Base-by-base conservation (phyloP, 2,797 vertebrate species). In the Spondyliosoma cantharus region DNA sequence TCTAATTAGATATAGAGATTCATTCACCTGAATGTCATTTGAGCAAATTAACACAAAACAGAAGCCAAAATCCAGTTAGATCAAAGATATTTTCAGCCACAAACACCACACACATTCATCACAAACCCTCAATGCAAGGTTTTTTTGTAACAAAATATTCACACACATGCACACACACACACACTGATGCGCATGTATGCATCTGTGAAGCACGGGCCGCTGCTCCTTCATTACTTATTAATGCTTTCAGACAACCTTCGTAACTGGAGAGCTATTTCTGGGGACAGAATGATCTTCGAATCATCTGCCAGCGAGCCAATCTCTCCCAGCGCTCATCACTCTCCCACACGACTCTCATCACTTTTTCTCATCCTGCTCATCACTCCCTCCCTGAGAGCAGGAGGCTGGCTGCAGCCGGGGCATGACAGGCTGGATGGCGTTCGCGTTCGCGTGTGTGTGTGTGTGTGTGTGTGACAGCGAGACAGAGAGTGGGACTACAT, bases 261-360 rank as follows among this genome's bases (percentile, higher is more conserved):
- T 84, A 82, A 84, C 82, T 71, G 76, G 59, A 73, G 74, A 88
- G 83, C 87, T 90, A 90, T 92, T 92, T 92, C 63, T 4, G 83
- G 84, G 78, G 71, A 16, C 71, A 72, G 83, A 83, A 86, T 84
- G 78, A 89, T 91, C 89, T 84, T 86, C 72, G 71, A 87, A 89
- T 91, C 87, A 88, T 91, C 87, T 87, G 90, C 89, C 83, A 85
- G 83, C 17, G 82, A 90, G 89, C 80, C 90, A 76, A 78, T 86
- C 82, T 86, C 78, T 86, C 85, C 84, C 85, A 3, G n/a, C 52
- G 75, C 84, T 90, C 88, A 91, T 91, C 91, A 86, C 80, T 90
- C 85, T 86, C 67, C 70, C 7, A 12, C 48, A 70, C 37, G 54
- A 74, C 70, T 86, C 83, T 78, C 83, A 85, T 89, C 86, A 86